Evolutionary conservation across 2,113 vertebrate species (phyloP).

Genomic region (Asarcornis scutulata): DNA sequence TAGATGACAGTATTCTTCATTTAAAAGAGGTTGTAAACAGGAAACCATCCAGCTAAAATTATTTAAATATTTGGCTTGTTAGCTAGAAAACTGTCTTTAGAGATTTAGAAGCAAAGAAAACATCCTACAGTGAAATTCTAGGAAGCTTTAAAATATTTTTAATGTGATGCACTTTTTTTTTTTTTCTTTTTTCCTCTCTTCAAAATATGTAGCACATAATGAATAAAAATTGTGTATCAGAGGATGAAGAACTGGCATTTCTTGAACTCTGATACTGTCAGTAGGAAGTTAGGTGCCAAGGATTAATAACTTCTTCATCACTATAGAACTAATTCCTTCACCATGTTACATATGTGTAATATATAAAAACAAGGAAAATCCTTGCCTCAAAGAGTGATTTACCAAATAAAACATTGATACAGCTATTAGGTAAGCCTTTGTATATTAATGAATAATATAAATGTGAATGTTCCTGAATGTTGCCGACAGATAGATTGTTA

Average conservation of each 20-base stretch:
- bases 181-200: neutral
- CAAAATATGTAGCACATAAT: neutral
- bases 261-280: neutral
- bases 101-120: neutral
- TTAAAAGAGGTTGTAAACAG: neutral
- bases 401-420: neutral
- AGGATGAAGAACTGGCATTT: neutral
- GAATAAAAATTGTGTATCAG: neutral
- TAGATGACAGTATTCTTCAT: neutral
- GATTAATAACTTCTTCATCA: neutral
- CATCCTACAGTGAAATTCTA: neutral
- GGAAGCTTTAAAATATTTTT: neutral
- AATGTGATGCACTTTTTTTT: neutral
- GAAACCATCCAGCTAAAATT: neutral
- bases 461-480: neutral
- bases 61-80: neutral
- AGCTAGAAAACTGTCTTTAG: neutral
- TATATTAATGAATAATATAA: neutral
- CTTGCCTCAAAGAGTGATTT: neutral
- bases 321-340: neutral
- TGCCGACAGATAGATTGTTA: neutral
- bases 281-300: neutral
- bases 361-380: neutral
- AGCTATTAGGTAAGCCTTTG: neutral
- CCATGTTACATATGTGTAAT: neutral